A percentile compares a stretch with the other conserved stretches of the same genome.
phyloP scores from a whole-genome alignment of 2,797 vertebrate species.

The Molossus molossus region DNA sequence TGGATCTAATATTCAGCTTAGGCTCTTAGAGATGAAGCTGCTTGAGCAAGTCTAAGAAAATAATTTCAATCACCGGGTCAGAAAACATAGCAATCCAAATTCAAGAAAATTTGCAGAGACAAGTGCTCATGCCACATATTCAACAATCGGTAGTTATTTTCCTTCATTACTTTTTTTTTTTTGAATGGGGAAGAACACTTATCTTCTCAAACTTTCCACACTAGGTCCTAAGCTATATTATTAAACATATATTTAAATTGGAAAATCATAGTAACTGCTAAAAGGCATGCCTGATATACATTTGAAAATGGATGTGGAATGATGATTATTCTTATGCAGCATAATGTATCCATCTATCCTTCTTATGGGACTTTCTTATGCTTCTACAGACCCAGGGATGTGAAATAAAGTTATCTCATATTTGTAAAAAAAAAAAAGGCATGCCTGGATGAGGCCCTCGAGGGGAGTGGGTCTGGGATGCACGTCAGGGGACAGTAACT shows the following conservation, averaged over 20 bases:
- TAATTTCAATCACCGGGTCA: background rate
- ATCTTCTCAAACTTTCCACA: background rate
- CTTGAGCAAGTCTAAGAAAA: constrained; percentile 31
- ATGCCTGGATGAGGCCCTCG: background rate
- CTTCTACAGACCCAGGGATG: too few species aligned
- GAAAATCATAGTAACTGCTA: background rate
- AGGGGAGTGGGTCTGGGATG: background rate
- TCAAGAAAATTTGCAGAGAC: constrained; percentile 2
- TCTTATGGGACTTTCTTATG: too few species aligned
- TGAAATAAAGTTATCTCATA: too few species aligned
- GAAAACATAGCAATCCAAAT: background rate
- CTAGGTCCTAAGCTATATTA: background rate
- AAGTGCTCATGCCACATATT: background rate
- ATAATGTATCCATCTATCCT: too few species aligned
- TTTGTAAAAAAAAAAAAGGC: too few species aligned
- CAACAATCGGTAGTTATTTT: background rate
- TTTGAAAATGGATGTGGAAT: too few species aligned
- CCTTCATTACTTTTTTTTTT: background rate
- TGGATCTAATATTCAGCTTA: background rate
- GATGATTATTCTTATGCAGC: too few species aligned
- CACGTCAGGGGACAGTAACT: too few species aligned
- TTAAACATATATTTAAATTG: background rate
- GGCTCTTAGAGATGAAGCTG: background rate
- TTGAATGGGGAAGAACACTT: constrained; percentile 2
- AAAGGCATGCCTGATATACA: background rate